phyloP scores from a whole-genome alignment of 2,113 vertebrate species.

The Campylomormyrus tamandua region DNA sequence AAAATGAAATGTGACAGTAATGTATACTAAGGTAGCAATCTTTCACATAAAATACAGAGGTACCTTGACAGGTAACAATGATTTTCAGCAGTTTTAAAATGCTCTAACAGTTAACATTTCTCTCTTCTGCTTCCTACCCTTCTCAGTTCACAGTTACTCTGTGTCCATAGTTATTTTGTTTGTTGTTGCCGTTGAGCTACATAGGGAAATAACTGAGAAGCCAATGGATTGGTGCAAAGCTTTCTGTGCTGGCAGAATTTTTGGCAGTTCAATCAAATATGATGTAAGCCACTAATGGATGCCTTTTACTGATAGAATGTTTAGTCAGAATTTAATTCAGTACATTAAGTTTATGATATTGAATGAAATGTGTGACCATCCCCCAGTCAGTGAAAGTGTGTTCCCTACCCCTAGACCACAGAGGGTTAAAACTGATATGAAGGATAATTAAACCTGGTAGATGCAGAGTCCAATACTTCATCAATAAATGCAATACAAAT shows the following conservation, averaged over 20 bases:
- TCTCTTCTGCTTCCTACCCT: background rate
- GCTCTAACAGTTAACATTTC: background rate
- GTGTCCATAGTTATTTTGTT: background rate
- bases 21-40: background rate
- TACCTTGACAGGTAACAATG: slow-evolving; percentile 3
- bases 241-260: background rate
- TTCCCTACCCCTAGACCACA: too few relatives aligned
- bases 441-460: background rate
- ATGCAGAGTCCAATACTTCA: background rate
- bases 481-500: slow-evolving; percentile 34
- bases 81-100: background rate
- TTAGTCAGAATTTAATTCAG: background rate
- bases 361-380: too few relatives aligned
- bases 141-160: background rate
- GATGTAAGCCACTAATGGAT: background rate
- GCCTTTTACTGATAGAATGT: background rate
- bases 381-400: too few relatives aligned
- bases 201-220: background rate
- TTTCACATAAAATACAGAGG: background rate
- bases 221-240: background rate
- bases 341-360: background rate
- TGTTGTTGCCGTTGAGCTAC: background rate
- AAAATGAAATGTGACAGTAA: slow-evolving; percentile 9
- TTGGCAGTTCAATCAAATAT: background rate
- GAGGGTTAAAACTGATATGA: background rate